Conservation (phyloP, 2,113 vertebrate genomes). For the Melanostigma gelatinosum region DNA sequence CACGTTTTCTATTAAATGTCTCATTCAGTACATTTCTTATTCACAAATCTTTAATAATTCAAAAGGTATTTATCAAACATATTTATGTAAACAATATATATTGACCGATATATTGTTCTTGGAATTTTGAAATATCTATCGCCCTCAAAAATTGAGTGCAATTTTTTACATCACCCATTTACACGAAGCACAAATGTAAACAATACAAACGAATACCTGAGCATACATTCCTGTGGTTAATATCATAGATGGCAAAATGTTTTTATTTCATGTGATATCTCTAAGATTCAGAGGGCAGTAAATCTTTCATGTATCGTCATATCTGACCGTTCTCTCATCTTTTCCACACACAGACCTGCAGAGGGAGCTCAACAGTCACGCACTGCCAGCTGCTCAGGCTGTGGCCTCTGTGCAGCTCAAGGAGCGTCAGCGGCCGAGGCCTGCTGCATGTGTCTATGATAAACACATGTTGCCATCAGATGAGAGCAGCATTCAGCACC, state of each 20-base stretch:
- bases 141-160: too few species aligned
- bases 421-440: conserved; percentile 67
- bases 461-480: conserved; percentile 76
- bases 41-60: not conserved
- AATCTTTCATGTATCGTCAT: not conserved
- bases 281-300: not conserved
- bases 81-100: not conserved
- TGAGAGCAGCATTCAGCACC: conserved; percentile 70
- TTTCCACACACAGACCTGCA: conserved; percentile 69
- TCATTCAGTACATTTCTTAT: not conserved
- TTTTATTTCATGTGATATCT: not conserved
- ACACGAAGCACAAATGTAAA: not conserved
- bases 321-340: conserved; percentile 22
- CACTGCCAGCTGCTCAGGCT: not conserved
- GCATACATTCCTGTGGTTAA: not conserved
- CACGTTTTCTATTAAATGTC: not conserved
- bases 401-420: conserved; percentile 43
- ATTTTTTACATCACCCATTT: not conserved
- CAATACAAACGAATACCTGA: not conserved
- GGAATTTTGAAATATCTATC: not conserved
- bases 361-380: conserved; percentile 55
- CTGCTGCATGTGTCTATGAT: conserved; percentile 42
- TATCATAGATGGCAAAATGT: not conserved
- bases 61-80: not conserved
- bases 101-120: not conserved